Percentiles rank a stretch among this genome's conserved stretches.
Conservation (phyloP, 2,888 invertebrate genomes). For the Lobophora halterata region DNA sequence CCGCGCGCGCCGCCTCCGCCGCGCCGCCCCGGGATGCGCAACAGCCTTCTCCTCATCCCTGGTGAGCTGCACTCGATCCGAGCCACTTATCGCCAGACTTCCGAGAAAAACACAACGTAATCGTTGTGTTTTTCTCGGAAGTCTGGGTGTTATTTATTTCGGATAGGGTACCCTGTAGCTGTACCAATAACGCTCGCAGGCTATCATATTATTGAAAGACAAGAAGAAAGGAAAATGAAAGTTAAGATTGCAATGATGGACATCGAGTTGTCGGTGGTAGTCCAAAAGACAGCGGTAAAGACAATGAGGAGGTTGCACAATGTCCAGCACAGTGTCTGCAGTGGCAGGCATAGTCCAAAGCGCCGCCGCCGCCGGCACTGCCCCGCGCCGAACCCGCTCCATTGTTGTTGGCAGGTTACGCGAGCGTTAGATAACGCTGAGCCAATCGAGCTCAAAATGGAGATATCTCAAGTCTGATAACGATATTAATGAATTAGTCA, state of each 20-base stretch:
- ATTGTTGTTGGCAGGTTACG: not conserved
- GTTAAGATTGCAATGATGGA: constrained; percentile 19
- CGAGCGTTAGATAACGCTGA: constrained; percentile 1
- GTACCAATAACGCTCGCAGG: constrained; percentile 2
- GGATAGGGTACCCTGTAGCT: constrained; percentile 31
- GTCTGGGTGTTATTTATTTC: constrained; percentile 57
- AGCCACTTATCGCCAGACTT: constrained; percentile 45
- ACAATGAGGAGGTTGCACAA: constrained; percentile 1
- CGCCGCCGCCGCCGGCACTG: no score
- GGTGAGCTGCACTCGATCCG: constrained; percentile 31
- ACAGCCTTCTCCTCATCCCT: constrained; percentile 32
- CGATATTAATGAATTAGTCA: no score
- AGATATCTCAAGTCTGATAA: no score
- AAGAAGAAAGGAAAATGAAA: constrained; percentile 15
- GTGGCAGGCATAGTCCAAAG: constrained; percentile 1
- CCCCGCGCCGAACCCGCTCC: not conserved
- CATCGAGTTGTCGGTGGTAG: not conserved
- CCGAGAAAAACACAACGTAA: constrained; percentile 55
- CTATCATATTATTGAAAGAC: not conserved
- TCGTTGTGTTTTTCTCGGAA: no score
- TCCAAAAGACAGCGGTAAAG: not conserved
- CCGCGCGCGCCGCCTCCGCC: constrained; percentile 23
- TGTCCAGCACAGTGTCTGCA: no score
- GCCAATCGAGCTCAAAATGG: no score
- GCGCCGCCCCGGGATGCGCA: constrained; percentile 14